Conservation (phyloP, 2,888 invertebrate species). For the Thymelicus acteon region DNA sequence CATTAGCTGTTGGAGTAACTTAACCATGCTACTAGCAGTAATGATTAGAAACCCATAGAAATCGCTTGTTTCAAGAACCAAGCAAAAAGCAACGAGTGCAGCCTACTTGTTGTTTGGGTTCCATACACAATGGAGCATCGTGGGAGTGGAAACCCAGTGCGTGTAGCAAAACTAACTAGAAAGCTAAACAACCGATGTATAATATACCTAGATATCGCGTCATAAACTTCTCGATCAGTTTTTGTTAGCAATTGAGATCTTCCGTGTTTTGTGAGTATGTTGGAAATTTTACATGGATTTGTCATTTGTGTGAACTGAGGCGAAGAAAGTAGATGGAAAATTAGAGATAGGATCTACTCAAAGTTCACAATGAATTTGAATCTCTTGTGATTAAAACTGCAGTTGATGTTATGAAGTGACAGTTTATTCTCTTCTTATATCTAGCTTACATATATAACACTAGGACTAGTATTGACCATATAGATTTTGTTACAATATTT, state of each 20-base stretch:
- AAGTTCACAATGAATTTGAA: too few relatives aligned
- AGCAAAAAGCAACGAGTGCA: constrained; percentile 26
- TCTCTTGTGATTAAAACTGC: too few relatives aligned
- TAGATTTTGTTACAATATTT: too few relatives aligned
- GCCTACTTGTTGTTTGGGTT: constrained; percentile 25
- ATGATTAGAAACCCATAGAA: constrained; percentile 29
- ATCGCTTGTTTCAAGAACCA: constrained; percentile 11
- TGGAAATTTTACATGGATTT: too few relatives aligned
- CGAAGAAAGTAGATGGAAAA: too few relatives aligned
- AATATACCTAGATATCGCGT: constrained; percentile 19
- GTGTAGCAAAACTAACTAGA: constrained; percentile 23
- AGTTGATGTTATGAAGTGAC: too few relatives aligned
- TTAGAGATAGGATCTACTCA: too few relatives aligned
- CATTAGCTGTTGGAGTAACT: neutral
- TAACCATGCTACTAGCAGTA: neutral
- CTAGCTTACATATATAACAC: too few relatives aligned
- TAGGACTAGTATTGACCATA: too few relatives aligned
- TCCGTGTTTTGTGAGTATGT: neutral
- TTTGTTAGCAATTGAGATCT: constrained; percentile 16
- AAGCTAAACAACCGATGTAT: constrained; percentile 13
- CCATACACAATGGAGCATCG: constrained; percentile 16
- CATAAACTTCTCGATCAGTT: neutral
- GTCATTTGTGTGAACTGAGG: too few relatives aligned
- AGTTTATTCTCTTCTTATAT: too few relatives aligned
- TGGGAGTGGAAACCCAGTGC: constrained; percentile 28